These are phyloP conservation scores for Nomada fucata DNA, from an alignment of 2,888 invertebrate genomes.

Conservation along the genomic window DNA sequence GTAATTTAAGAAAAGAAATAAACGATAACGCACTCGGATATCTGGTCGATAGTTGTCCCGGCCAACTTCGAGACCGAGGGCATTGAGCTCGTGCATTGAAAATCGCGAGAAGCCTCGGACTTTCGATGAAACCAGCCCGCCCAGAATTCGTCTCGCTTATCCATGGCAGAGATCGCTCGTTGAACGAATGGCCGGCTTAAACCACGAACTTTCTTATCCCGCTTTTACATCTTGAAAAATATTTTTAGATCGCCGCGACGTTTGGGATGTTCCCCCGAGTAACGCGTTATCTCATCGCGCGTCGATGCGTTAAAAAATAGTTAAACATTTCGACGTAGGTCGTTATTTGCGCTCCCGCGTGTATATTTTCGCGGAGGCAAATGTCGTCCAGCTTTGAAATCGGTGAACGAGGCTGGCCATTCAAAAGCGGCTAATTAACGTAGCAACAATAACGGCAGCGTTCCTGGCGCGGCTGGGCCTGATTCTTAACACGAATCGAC, in stretches of 20 bases:
- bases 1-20: too few species aligned
- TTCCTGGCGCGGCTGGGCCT: slow-evolving; percentile 12
- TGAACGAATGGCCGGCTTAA: slow-evolving; percentile 29
- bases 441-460: slow-evolving; percentile 3
- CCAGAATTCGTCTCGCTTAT: slow-evolving; percentile 43
- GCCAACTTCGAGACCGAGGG: slow-evolving; percentile 37
- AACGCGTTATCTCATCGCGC: neutral
- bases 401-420: slow-evolving; percentile 14
- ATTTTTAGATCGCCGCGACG: neutral
- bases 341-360: neutral
- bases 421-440: slow-evolving; percentile 51
- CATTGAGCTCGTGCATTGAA: slow-evolving; percentile 54
- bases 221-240: neutral
- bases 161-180: slow-evolving; percentile 12
- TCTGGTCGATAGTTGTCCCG: slow-evolving; percentile 31
- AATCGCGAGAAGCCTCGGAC: slow-evolving; percentile 42
- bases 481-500: slow-evolving; percentile 34
- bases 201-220: slow-evolving; percentile 10
- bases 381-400: neutral
- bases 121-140: slow-evolving; percentile 30
- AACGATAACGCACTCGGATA: neutral
- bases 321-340: too few species aligned
- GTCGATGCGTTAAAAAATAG: neutral
- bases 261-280: neutral
- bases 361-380: slow-evolving; percentile 13